Evolutionary conservation across 2,113 vertebrate genomes (phyloP).

Genomic region (Seriola rivoliana): DNA sequence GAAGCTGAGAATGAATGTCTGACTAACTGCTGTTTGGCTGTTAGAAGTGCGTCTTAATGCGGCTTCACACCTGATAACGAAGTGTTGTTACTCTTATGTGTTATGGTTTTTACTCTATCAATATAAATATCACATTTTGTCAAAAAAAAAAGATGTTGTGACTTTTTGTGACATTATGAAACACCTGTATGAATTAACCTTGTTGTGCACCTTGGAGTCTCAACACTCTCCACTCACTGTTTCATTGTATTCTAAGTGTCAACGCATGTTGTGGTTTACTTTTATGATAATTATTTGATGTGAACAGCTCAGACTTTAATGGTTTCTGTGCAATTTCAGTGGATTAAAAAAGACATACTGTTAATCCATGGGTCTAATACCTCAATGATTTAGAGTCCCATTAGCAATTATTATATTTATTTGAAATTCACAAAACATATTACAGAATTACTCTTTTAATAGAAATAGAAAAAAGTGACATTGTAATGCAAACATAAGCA

Average conservation of each 20-base stretch:
- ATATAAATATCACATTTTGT: background rate
- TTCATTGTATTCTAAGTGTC: background rate
- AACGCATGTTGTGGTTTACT: background rate
- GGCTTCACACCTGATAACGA: background rate
- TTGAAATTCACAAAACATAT: background rate
- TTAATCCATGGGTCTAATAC: background rate
- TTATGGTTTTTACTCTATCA: background rate
- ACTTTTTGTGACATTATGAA: background rate
- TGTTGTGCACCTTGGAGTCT: background rate
- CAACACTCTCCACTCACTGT: background rate
- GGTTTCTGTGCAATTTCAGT: background rate
- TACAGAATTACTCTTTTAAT: background rate
- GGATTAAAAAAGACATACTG: background rate
- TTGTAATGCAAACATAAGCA: background rate
- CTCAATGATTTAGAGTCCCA: background rate
- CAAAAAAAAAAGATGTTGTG: background rate
- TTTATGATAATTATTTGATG: constrained; percentile 2
- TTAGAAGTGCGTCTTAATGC: background rate
- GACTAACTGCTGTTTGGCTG: background rate
- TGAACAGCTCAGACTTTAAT: background rate
- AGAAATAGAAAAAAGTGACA: too few relatives aligned
- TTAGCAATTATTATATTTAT: background rate
- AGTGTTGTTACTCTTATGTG: background rate
- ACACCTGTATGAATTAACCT: background rate
- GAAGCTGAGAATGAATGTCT: constrained; percentile 2